phyloP scores from a whole-genome alignment of 1,140 invertebrate genomes.

The Ceratina japonica region DNA sequence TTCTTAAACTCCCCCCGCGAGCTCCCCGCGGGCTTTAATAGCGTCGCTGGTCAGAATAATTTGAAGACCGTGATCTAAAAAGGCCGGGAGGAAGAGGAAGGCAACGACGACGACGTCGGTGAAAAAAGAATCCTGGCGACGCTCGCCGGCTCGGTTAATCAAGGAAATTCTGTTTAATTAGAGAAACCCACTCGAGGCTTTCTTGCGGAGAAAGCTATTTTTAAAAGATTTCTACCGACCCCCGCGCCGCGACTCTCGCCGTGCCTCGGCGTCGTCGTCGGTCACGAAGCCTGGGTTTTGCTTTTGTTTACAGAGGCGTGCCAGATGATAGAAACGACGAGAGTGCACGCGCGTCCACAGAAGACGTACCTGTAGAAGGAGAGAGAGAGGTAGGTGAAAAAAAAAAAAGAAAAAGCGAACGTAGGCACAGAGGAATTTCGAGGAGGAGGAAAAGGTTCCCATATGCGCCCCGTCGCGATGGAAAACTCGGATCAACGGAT shows the following conservation, averaged over 20 bases:
- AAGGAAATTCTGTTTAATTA: conserved; percentile 60
- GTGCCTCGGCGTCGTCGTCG: background rate
- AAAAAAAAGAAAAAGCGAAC: background rate
- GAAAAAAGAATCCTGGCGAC: conserved; percentile 26
- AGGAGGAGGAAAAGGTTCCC: background rate
- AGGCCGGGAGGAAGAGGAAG: too few relatives aligned
- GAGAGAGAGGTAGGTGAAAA: background rate
- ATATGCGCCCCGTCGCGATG: background rate
- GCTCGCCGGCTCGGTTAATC: conserved; percentile 32
- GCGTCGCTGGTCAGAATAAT: too few relatives aligned
- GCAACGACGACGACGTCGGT: background rate
- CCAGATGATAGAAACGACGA: conserved; percentile 11
- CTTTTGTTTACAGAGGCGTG: conserved; percentile 41
- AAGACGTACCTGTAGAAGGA: background rate
- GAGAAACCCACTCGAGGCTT: conserved; percentile 41
- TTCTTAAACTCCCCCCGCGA: too few relatives aligned
- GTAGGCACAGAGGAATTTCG: background rate
- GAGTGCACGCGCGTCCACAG: too few relatives aligned
- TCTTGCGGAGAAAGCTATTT: conserved; percentile 53
- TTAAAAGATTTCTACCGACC: conserved; percentile 47
- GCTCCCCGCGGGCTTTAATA: too few relatives aligned
- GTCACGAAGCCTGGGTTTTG: conserved; percentile 11
- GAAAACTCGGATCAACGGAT: background rate
- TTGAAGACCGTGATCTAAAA: too few relatives aligned
- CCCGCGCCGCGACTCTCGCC: background rate